Conservation (phyloP, 2,113 vertebrate genomes). For the Machaerirhynchus nigripectus region DNA sequence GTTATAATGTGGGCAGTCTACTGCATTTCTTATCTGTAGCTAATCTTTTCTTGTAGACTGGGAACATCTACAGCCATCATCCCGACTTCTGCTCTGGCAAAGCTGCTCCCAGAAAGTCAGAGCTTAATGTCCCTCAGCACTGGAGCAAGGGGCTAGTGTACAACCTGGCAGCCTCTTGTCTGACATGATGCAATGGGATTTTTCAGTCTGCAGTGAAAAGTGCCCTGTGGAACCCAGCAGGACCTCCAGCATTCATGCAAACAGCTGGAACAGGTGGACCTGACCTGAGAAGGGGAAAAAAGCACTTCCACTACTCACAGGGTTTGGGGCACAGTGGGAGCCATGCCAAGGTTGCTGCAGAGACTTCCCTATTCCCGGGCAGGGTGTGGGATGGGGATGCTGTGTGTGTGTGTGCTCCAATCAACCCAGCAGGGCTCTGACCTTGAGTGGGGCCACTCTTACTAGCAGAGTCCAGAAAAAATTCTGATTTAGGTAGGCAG, state of each 20-base stretch:
- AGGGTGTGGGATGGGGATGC: not conserved
- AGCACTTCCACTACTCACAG: not conserved
- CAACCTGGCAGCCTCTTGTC: not conserved
- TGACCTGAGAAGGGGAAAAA: not conserved
- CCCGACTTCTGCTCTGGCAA: not conserved
- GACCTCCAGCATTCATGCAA: not conserved
- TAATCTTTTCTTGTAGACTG: not conserved
- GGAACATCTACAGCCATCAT: no score
- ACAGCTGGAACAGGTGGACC: not conserved
- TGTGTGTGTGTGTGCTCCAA: accelerated
- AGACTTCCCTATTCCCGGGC: not conserved
- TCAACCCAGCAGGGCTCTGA: not conserved
- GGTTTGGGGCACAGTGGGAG: not conserved
- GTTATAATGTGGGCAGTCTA: not conserved
- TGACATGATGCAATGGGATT: not conserved
- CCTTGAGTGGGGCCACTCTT: not conserved
- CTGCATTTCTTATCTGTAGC: not conserved
- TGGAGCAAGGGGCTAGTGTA: accelerated
- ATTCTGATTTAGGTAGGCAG: not conserved
- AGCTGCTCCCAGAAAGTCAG: not conserved
- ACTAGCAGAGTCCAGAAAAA: not conserved
- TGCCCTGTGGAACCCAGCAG: not conserved
- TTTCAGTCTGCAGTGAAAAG: not conserved
- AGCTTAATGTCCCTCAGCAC: not conserved
- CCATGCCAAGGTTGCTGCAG: not conserved